Evolutionary conservation across 2,113 vertebrate genomes (phyloP), one percentile per base, ranked within the genome.

Genomic region (Mesocricetus auratus): DNA sequence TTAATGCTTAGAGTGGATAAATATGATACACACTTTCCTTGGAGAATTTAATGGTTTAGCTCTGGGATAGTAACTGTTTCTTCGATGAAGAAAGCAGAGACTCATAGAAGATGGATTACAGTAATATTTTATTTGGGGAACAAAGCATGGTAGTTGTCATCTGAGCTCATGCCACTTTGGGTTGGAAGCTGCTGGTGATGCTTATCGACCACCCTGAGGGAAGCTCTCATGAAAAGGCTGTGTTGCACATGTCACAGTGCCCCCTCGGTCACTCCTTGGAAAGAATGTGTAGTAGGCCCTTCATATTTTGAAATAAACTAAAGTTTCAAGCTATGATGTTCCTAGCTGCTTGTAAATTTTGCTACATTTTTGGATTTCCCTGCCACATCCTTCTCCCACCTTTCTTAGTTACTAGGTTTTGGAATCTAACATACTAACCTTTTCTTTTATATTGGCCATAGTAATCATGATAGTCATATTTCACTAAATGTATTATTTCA

Each of bases 61-160:
- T 81, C 21, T 77, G 21, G 24, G 58, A 7, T n/a, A 42, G 15
- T 74, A 74, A 86, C 12, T 6, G 5, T 81, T 95, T 56, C 12
- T 69, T 86, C 42, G 66, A 17, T 86, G 19, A 82, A 83, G 77
- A 53, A 22, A 88, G 24, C 13, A 33, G 93, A 87, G 17, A 75
- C 56, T 53, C 26, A 50, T n/a, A 56, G 24, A 93, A 69, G 24
- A 89, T 1, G 15, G 7, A 89, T 90, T 77, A 64, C 47, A 42
- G 64, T 91, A 74, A 68, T 5, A 79, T 74, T 96, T 83, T 92
- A 82, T 77, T 36, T 82, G 60, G 78, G 26, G 39, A 68, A 87
- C 47, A 66, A 15, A 74, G 29, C 58, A 56, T 45, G 12, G 50
- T 66, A 75, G 79, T 39, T 26, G 79, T 2, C 75, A 83, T 36